These are phyloP conservation scores for Rhorus exstirpatorius DNA, from an alignment of 2,888 invertebrate genomes.

Conservation along the genomic window DNA sequence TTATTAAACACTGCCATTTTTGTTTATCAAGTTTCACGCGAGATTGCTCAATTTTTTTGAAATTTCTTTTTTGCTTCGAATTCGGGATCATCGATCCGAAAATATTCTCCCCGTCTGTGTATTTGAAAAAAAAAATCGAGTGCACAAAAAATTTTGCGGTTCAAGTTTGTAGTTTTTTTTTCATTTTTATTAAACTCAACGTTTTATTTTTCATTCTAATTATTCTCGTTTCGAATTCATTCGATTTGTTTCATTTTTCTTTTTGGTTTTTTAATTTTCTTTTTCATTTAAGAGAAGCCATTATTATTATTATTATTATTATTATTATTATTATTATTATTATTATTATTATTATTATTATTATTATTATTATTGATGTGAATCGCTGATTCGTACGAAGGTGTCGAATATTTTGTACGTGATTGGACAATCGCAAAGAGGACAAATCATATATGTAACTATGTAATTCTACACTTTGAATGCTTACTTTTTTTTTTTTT, in stretches of 20 bases:
- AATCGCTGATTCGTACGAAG: slow-evolving; percentile 20
- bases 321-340: slow-evolving; percentile 24
- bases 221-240: too few species aligned
- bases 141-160: too few species aligned
- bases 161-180: slow-evolving; percentile 3
- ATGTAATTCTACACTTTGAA: slow-evolving; percentile 59
- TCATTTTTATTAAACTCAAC: neutral
- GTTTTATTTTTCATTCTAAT: too few species aligned
- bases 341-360: neutral
- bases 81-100: too few species aligned
- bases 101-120: too few species aligned
- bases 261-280: slow-evolving; percentile 39
- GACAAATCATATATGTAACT: slow-evolving; percentile 63
- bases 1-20: too few species aligned
- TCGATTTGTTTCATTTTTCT: slow-evolving; percentile 27
- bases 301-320: slow-evolving; percentile 17
- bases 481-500: slow-evolving; percentile 29
- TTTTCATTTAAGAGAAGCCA: slow-evolving; percentile 28
- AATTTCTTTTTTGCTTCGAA: too few species aligned
- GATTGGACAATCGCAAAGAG: slow-evolving; percentile 45
- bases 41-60: too few species aligned
- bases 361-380: slow-evolving; percentile 18
- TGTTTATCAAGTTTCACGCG: too few species aligned
- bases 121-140: too few species aligned
- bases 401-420: slow-evolving; percentile 21